Percentiles rank a stretch among this genome's conserved stretches.
Conservation (phyloP, 2,113 vertebrate genomes). For the Castor canadensis region DNA sequence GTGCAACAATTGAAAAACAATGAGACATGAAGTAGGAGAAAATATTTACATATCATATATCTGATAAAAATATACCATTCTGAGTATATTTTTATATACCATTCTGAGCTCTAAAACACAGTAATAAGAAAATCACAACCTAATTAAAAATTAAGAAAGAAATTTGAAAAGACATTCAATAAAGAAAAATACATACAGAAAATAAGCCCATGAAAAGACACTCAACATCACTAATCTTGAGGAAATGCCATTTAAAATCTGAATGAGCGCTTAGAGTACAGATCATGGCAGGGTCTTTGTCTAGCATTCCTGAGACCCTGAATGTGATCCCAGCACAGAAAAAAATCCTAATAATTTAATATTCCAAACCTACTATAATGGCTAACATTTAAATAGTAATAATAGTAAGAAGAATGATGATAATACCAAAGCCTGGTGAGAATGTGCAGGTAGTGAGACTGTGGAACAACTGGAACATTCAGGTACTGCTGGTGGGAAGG, state of each 20-base stretch:
- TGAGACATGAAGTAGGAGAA: neutral
- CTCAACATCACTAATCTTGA: no score
- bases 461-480: neutral
- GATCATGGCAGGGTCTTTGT: neutral
- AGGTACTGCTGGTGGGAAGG: neutral
- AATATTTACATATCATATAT: neutral
- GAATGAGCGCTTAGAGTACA: no score
- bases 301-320: neutral
- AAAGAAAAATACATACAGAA: neutral
- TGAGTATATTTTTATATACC: neutral
- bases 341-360: neutral
- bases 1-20: neutral
- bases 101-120: neutral
- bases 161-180: neutral
- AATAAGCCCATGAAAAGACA: neutral
- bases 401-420: neutral
- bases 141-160: neutral
- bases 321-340: neutral
- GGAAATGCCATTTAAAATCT: neutral
- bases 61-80: neutral
- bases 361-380: neutral
- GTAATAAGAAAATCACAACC: neutral
- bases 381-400: neutral
- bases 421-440: neutral
- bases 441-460: neutral